Conservation (phyloP, 2,888 invertebrate genomes). For the Osmoderma eremita region DNA sequence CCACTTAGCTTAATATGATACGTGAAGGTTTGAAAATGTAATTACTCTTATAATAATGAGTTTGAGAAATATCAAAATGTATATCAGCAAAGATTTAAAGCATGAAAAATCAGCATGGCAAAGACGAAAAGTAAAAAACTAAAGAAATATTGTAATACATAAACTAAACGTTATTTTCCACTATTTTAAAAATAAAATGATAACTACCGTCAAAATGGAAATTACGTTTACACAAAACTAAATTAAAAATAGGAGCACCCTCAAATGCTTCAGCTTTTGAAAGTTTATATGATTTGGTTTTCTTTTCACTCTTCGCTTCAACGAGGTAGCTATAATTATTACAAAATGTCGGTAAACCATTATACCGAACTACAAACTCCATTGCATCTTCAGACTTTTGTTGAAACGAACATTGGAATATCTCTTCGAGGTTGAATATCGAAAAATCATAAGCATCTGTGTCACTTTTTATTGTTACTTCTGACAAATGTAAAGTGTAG, state of each 20-base stretch:
- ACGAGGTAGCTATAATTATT: constrained; percentile 18
- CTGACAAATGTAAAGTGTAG: constrained; percentile 23
- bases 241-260: constrained; percentile 28
- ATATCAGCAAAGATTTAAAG: no score
- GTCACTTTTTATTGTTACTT: constrained; percentile 8
- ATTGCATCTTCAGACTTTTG: constrained; percentile 25
- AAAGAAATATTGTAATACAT: no score
- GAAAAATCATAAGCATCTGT: constrained; percentile 36
- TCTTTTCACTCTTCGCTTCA: constrained; percentile 5
- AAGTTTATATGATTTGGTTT: constrained; percentile 27
- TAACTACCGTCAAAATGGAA: background rate
- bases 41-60: no score
- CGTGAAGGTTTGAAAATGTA: no score
- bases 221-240: constrained; percentile 33
- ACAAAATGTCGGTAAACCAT: constrained; percentile 28
- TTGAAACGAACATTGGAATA: constrained; percentile 38
- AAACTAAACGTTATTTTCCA: background rate
- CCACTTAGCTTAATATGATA: no score
- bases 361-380: constrained; percentile 37
- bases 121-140: no score
- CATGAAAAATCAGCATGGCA: no score
- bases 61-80: no score
- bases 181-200: constrained; percentile 1
- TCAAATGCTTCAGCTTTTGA: constrained; percentile 23
- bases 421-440: constrained; percentile 31